These are phyloP conservation scores for Meandrina meandrites DNA, from an alignment of 92 coral and sea anemone species.

Conservation along the genomic window DNA sequence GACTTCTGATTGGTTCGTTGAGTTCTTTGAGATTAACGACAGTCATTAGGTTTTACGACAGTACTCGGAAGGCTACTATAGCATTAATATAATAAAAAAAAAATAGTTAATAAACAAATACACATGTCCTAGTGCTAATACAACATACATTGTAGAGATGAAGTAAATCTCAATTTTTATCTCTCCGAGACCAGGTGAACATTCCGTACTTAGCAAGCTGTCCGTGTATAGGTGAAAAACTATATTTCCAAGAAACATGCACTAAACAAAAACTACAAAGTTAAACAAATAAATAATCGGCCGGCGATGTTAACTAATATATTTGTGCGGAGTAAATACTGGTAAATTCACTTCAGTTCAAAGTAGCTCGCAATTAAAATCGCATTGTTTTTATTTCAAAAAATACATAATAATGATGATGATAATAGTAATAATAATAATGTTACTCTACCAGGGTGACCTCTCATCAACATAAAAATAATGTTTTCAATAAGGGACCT, in stretches of 20 bases:
- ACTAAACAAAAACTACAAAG: not conserved
- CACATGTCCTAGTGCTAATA: not conserved
- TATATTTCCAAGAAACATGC: not conserved
- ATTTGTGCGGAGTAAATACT: not conserved
- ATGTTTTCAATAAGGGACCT: no score
- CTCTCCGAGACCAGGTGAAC: not conserved
- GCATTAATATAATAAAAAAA: no score
- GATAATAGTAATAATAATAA: no score
- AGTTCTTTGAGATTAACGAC: not conserved
- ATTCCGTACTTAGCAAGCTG: not conserved
- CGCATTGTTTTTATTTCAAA: not conserved
- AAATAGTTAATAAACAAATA: not conserved
- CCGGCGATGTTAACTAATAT: not conserved
- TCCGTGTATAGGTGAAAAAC: not conserved
- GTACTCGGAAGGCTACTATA: no score
- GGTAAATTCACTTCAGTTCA: not conserved
- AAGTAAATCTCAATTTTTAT: not conserved
- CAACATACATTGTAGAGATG: not conserved
- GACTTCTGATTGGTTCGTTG: not conserved
- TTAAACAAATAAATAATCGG: constrained; percentile 1
- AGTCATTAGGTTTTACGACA: no score
- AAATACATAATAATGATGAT: no score
- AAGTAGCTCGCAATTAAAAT: not conserved
- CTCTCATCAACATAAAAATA: no score
- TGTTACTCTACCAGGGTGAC: no score